A percentile compares a stretch with the other conserved stretches of the same genome.
Conservation (phyloP, 2,888 invertebrate species). For the Odontothrips loti region DNA sequence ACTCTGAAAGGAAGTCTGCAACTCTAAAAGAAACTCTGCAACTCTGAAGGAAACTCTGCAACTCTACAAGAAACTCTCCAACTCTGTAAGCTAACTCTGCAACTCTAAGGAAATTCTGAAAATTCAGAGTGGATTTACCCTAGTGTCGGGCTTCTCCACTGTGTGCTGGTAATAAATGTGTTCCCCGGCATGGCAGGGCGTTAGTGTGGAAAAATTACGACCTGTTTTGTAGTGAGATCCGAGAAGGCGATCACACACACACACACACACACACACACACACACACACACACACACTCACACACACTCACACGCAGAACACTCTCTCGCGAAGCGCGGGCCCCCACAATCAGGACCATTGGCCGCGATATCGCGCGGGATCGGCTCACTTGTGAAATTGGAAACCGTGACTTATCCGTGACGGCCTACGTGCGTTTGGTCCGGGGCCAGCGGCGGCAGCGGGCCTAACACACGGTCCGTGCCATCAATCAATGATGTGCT, state of each 20-base stretch:
- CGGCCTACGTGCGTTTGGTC: not conserved
- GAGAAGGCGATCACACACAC: not conserved
- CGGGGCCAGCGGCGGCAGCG: not conserved
- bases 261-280: not conserved
- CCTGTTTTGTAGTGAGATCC: constrained; percentile 18
- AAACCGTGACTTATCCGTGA: not conserved
- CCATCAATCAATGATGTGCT: constrained; percentile 7
- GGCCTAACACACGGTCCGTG: not conserved
- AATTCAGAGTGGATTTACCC: no score
- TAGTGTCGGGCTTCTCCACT: no score
- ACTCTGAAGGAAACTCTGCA: no score
- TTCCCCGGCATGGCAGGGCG: not conserved
- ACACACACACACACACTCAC: not conserved
- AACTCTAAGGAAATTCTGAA: no score
- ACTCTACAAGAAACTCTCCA: no score
- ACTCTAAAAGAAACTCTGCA: no score
- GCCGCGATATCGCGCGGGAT: not conserved
- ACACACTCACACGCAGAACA: no score
- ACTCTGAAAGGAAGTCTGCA: no score
- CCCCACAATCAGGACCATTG: no score
- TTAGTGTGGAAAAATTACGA: constrained; percentile 20
- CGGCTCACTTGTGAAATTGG: not conserved
- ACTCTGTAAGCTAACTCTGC: no score
- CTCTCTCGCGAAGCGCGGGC: no score
- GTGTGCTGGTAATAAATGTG: no score